phyloP scores from a whole-genome alignment of 2,113 vertebrate species.

The Melanocharis versteri region DNA sequence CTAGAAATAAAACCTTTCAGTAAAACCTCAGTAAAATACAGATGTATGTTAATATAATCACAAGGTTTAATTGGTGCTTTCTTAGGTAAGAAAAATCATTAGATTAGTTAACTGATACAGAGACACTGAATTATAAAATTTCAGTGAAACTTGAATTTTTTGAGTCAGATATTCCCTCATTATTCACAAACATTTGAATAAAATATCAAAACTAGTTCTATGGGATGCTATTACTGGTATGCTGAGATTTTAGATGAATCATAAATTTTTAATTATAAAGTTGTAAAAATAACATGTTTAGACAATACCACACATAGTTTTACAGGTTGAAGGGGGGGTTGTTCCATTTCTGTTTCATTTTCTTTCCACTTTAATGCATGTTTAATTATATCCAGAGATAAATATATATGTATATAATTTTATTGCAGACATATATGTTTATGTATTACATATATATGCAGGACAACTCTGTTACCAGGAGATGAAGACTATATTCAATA shows the following conservation, averaged over 20 bases:
- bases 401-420: background rate
- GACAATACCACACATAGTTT: background rate
- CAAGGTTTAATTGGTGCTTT: background rate
- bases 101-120: background rate
- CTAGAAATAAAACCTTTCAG: background rate
- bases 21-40: background rate
- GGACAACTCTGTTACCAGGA: background rate
- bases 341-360: background rate
- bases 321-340: fast-evolving
- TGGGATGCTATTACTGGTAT: background rate
- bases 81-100: background rate
- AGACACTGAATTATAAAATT: background rate
- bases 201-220: background rate
- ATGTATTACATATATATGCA: background rate
- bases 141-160: background rate
- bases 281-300: background rate
- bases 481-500: background rate
- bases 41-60: background rate
- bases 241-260: background rate
- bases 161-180: background rate
- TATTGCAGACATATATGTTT: background rate
- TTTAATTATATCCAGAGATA: background rate
- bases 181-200: background rate
- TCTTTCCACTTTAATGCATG: background rate
- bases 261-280: background rate